Conservation (phyloP, 64 coral and sea anemone genomes). For the Acropora tenuis region DNA sequence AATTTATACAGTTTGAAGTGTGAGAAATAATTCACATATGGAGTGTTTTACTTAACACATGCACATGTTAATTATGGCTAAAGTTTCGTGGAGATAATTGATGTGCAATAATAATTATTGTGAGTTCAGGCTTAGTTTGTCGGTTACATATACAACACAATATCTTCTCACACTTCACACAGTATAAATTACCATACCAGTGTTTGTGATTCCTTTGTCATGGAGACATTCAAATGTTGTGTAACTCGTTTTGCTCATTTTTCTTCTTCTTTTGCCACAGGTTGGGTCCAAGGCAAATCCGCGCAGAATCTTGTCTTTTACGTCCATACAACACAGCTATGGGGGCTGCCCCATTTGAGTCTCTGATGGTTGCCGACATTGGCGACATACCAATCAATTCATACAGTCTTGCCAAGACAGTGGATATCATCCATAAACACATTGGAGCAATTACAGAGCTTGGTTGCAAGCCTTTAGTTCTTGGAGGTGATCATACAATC, state of each 20-base stretch:
- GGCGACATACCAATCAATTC: conserved; percentile 87
- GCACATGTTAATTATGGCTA: too few species aligned
- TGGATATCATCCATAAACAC: conserved; percentile 57
- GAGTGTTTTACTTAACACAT: too few species aligned
- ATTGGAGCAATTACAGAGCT: conserved; percentile 44
- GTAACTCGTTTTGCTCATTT: not conserved
- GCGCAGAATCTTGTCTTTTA: conserved; percentile 79
- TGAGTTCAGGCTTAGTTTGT: too few species aligned
- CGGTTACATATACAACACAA: too few species aligned
- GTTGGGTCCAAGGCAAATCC: conserved; percentile 91
- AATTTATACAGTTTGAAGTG: too few species aligned
- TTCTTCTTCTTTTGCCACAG: not conserved
- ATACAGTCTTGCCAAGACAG: conserved; percentile 57
- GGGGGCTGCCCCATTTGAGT: conserved; percentile 87
- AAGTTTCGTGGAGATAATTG: too few species aligned
- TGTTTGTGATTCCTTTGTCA: too few species aligned
- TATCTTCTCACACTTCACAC: too few species aligned
- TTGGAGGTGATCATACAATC: conserved; percentile 84
- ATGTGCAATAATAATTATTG: too few species aligned
- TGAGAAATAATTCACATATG: too few species aligned
- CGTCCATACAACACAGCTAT: conserved; percentile 79
- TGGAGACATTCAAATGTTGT: too few species aligned
- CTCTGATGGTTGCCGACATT: conserved; percentile 91
- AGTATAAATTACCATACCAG: too few species aligned
- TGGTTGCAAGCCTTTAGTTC: conserved; percentile 70